Conservation (phyloP, 2,113 vertebrate species). For the Alethe diademata region DNA sequence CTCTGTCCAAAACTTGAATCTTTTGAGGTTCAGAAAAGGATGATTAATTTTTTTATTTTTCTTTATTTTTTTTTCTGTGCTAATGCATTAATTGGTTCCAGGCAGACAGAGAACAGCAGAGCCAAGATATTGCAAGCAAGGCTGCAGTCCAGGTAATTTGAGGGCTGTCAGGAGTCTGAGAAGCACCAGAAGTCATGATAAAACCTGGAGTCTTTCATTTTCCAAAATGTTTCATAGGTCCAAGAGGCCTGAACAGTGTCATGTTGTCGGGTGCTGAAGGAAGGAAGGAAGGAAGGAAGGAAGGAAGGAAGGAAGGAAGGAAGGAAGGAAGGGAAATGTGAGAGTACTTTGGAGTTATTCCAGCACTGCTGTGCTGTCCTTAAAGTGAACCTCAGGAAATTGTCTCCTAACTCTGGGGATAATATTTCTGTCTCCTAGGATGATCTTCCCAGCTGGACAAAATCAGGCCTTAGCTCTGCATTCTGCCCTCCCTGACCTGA, state of each 20-base stretch:
- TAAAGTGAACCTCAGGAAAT: conserved; percentile 5
- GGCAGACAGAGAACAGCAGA: not conserved
- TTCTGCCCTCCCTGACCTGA: not conserved
- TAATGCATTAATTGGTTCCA: conserved; percentile 63
- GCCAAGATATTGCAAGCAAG: conserved; percentile 41
- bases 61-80: not conserved
- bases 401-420: not conserved
- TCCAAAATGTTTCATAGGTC: not conserved
- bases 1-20: conserved; percentile 2
- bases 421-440: not conserved
- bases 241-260: not conserved
- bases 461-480: not conserved
- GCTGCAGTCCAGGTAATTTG: conserved; percentile 56
- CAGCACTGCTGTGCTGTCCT: not conserved
- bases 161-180: conserved; percentile 16
- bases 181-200: conserved; percentile 10
- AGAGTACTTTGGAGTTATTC: not conserved
- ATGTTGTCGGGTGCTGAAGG: not conserved
- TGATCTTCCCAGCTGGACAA: not conserved
- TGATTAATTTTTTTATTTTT: not conserved
- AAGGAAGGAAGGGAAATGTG: not conserved
- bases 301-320: not conserved
- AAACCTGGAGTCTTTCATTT: not conserved
- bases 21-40: conserved; percentile 40
- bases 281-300: not conserved